A percentile compares a stretch with the other conserved stretches of the same genome.
Conservation (phyloP, 2,113 vertebrate species). For the Dinomys branickii region DNA sequence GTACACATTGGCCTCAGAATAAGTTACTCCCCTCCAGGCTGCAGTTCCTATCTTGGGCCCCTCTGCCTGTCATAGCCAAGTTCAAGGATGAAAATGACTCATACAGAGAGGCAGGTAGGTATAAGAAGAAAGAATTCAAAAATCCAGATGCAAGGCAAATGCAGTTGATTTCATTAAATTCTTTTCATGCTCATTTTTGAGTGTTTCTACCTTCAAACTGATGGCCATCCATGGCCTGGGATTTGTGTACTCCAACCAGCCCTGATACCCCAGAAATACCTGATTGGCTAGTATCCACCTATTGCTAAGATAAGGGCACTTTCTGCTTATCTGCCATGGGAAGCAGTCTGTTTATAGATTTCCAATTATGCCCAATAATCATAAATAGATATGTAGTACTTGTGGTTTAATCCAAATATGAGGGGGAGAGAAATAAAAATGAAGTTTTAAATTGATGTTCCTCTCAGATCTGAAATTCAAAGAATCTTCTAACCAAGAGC, state of each 20-base stretch:
- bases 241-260: neutral
- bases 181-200: neutral
- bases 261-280: neutral
- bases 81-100: neutral
- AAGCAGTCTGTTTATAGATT: neutral
- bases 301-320: neutral
- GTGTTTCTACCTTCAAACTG: neutral
- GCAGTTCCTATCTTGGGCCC: rapidly evolving
- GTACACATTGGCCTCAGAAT: rapidly evolving
- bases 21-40: neutral
- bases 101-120: neutral
- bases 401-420: neutral
- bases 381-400: neutral
- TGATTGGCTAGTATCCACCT: neutral
- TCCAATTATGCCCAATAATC: neutral
- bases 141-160: neutral
- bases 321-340: neutral
- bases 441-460: neutral
- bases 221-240: neutral
- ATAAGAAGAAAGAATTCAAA: neutral
- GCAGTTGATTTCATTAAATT: neutral
- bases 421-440: neutral
- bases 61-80: neutral
- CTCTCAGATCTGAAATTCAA: neutral
- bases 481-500: neutral